Conservation (phyloP, 1,140 invertebrate species). For the Phortica variegata region DNA sequence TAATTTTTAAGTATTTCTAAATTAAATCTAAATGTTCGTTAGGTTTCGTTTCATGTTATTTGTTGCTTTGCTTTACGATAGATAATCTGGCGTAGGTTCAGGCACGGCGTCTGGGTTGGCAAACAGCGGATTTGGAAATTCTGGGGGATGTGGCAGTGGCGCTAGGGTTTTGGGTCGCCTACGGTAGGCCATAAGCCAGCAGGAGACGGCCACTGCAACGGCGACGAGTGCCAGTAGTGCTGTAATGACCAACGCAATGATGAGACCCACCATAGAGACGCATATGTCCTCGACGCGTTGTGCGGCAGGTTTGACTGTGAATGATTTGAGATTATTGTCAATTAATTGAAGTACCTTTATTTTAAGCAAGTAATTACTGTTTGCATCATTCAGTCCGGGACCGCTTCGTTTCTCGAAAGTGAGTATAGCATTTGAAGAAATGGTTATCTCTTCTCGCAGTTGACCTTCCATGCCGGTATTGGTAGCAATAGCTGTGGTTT, state of each 20-base stretch:
- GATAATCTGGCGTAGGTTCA: slow-evolving; percentile 59
- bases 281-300: slow-evolving; percentile 83
- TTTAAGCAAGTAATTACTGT: slow-evolving; percentile 67
- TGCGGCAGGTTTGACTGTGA: slow-evolving; percentile 61
- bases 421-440: slow-evolving; percentile 87
- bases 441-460: slow-evolving; percentile 88
- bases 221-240: slow-evolving; percentile 87
- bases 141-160: slow-evolving; percentile 88
- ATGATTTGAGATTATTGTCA: not conserved
- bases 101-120: slow-evolving; percentile 71
- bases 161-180: slow-evolving; percentile 80
- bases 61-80: slow-evolving; percentile 42
- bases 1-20: slow-evolving; percentile 17
- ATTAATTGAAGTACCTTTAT: not conserved
- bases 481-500: slow-evolving; percentile 59
- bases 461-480: slow-evolving; percentile 69
- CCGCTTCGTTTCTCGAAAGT: slow-evolving; percentile 83
- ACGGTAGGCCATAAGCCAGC: slow-evolving; percentile 91
- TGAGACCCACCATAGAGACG: slow-evolving; percentile 88
- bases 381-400: slow-evolving; percentile 65
- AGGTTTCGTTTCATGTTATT: slow-evolving; percentile 23
- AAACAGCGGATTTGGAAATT: slow-evolving; percentile 92
- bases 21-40: slow-evolving; percentile 5
- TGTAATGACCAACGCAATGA: slow-evolving; percentile 88
- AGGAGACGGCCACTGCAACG: slow-evolving; percentile 90